These are phyloP conservation scores for Piezodorus guildinii DNA, from an alignment of 1,140 invertebrate genomes.

Conservation along the genomic window DNA sequence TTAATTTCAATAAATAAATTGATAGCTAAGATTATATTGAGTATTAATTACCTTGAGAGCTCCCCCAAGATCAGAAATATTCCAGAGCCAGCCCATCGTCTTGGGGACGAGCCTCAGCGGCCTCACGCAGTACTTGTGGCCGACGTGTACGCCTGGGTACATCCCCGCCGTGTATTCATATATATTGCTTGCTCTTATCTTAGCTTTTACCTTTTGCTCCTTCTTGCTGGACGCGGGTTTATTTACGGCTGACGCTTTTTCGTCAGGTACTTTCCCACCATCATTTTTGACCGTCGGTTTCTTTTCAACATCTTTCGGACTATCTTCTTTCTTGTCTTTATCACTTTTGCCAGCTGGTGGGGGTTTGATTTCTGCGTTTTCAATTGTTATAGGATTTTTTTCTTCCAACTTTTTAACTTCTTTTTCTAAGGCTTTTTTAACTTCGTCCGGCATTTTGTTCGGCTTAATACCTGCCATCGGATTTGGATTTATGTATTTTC, in stretches of 20 bases:
- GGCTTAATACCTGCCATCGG: too few relatives aligned
- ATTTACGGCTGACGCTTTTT: not conserved
- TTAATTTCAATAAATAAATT: too few relatives aligned
- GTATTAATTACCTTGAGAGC: not conserved
- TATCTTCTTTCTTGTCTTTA: not conserved
- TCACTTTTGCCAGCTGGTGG: too few relatives aligned
- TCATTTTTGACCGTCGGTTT: not conserved
- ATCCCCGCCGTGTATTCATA: constrained; percentile 19
- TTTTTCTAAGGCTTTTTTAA: too few relatives aligned
- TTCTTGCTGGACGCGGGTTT: not conserved
- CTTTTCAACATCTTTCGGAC: not conserved
- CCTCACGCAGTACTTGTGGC: constrained; percentile 39
- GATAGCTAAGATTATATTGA: too few relatives aligned
- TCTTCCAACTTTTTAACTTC: too few relatives aligned
- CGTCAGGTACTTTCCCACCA: not conserved
- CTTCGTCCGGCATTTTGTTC: too few relatives aligned
- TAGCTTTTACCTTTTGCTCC: not conserved
- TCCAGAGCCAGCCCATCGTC: constrained; percentile 47
- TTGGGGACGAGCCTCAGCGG: constrained; percentile 37
- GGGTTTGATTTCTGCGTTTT: too few relatives aligned
- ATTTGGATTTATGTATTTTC: too few relatives aligned
- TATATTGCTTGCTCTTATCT: not conserved
- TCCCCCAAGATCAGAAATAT: constrained; percentile 27
- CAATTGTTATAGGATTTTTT: too few relatives aligned
- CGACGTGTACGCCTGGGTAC: constrained; percentile 36